These are phyloP conservation scores for Onychomys leucogaster DNA, from an alignment of 2,797 vertebrate genomes.

Conservation along the genomic window DNA sequence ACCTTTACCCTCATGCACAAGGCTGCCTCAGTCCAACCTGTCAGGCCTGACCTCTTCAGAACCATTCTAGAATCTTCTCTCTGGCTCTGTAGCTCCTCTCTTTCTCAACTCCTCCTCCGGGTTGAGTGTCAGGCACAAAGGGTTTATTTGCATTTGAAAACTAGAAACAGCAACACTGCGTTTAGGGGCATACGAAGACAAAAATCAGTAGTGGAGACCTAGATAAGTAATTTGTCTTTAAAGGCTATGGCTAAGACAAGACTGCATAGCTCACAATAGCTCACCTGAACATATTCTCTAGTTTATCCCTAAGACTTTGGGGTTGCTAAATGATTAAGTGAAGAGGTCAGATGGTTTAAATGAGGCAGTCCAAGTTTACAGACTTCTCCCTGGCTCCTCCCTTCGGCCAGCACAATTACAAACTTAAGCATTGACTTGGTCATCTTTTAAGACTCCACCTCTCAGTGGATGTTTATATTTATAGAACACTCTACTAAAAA, in stretches of 20 bases:
- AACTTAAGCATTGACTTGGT: neutral
- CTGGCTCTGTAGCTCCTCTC: neutral
- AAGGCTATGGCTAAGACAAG: neutral
- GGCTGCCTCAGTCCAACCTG: neutral
- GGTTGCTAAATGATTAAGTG: neutral
- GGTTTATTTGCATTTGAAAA: neutral
- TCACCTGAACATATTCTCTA: neutral
- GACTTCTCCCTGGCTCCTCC: neutral
- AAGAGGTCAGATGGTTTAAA: slow-evolving; percentile 48
- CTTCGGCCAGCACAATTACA: slow-evolving; percentile 13
- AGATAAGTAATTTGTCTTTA: neutral
- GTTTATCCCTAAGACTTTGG: neutral
- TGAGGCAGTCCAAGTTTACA: neutral
- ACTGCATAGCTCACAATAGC: neutral
- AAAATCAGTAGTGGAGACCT: neutral
- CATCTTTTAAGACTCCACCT: slow-evolving; percentile 46
- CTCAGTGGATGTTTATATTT: slow-evolving; percentile 36
- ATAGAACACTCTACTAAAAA: slow-evolving; percentile 42
- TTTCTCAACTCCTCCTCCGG: neutral
- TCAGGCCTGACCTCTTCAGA: neutral
- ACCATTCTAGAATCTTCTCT: neutral
- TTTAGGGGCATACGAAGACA: too few relatives aligned
- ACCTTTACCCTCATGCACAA: neutral
- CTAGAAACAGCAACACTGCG: neutral
- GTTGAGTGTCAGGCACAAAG: neutral